A percentile compares a stretch with the other conserved stretches of the same genome.
These are phyloP conservation scores for Nomada fucata DNA, from an alignment of 2,888 invertebrate species.

Conservation along the genomic window DNA sequence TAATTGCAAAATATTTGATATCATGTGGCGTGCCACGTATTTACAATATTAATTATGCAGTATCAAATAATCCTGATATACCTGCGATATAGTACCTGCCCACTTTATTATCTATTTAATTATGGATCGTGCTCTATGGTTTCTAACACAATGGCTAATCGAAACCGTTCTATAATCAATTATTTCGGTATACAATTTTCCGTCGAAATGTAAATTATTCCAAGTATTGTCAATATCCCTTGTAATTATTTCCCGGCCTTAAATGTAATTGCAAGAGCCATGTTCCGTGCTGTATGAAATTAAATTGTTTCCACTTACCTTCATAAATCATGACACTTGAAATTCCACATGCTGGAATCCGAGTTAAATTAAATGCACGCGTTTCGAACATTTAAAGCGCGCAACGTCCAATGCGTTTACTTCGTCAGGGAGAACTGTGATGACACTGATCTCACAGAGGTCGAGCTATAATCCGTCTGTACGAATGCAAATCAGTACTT, in stretches of 20 bases:
- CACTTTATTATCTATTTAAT: too few species aligned
- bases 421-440: background rate
- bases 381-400: constrained; percentile 1
- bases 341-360: background rate
- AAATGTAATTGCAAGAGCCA: background rate
- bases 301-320: constrained; percentile 24
- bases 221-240: background rate
- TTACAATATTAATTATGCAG: too few species aligned
- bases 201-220: background rate
- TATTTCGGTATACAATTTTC: too few species aligned
- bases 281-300: constrained; percentile 14
- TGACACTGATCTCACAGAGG: constrained; percentile 14
- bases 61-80: too few species aligned
- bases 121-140: too few species aligned
- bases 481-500: background rate
- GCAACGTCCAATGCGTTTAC: constrained; percentile 14
- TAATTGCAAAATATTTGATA: too few species aligned
- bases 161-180: too few species aligned
- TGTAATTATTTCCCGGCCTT: background rate
- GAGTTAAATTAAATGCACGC: constrained; percentile 24
- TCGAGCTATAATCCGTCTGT: constrained; percentile 34
- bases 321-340: constrained; percentile 2
- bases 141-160: too few species aligned
- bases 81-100: too few species aligned
- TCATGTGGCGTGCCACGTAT: too few species aligned